Evolutionary conservation across 2,797 vertebrate species (phyloP).

Genomic region (Simalia tracyae): DNA sequence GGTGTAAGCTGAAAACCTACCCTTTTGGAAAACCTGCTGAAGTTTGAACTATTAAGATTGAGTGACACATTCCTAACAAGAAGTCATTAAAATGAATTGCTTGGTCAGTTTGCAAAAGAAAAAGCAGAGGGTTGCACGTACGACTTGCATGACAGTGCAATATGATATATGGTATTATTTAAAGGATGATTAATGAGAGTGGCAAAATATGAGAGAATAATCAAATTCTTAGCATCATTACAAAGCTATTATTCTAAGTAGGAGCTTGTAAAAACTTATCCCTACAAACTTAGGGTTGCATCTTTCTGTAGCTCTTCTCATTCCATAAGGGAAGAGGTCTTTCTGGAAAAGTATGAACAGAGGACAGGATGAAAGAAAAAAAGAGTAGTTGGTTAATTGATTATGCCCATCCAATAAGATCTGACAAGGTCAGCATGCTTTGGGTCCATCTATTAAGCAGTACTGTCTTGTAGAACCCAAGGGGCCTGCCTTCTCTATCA

Average conservation of each 20-base stretch:
- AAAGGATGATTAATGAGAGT: constrained; percentile 40
- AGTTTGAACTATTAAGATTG: constrained; percentile 34
- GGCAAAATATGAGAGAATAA: constrained; percentile 15
- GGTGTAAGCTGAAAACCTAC: constrained; percentile 36
- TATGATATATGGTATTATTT: constrained; percentile 40
- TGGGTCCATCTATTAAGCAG: not conserved
- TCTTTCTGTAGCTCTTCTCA: not conserved
- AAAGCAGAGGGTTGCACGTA: not conserved
- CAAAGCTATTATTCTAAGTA: not conserved
- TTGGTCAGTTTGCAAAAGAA: constrained; percentile 18
- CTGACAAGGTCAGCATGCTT: not conserved
- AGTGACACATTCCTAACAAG: constrained; percentile 48
- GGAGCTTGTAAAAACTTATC: not conserved
- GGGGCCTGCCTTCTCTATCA: not conserved
- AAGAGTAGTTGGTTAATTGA: not conserved
- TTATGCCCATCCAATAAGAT: not conserved
- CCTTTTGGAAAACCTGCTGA: constrained; percentile 45
- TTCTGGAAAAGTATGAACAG: constrained; percentile 6
- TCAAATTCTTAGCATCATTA: constrained; percentile 32
- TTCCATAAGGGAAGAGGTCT: not conserved
- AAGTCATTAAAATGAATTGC: constrained; percentile 22
- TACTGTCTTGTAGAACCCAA: not conserved
- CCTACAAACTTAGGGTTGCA: not conserved
- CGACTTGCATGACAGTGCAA: constrained; percentile 20
- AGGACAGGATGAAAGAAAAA: not conserved